Base-by-base conservation (phyloP, 2,113 vertebrate genomes). In the Meleagris gallopavo region DNA sequence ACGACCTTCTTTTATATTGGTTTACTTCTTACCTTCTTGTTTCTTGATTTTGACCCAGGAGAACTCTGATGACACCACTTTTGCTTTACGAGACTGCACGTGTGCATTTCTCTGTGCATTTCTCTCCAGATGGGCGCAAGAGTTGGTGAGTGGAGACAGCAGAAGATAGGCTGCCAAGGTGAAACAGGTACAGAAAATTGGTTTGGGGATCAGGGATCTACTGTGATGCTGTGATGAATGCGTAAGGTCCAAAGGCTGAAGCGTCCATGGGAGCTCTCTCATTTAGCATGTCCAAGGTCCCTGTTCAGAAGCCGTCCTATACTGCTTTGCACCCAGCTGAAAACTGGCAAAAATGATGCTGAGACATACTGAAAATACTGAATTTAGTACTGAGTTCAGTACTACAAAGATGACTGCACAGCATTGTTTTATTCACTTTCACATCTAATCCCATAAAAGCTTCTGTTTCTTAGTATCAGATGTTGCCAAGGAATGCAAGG, bases 401-500 rank as follows among this genome's bases (percentile, higher is more conserved):
- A 6, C 52, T 14, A 40, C 67, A 34, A 54, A 36, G 76, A 57
- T 54, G 81, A 70, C 58, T 38, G 41, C 4, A 3, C 9, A 32
- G 69, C 25, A 29, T 40, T 22, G 66, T 14, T 73, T 22, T 32
- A 27, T 30, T 46, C 41, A 13, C 74, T 71, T 40, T 29, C 75
- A 34, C 46, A 2, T 88, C 71, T 67, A 34, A 79, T 65, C 76
- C 89, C 72, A 69, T 5, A 24, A 30, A 83, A 86, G 83, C 93
- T 90, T 65, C 83, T 72, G 79, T 46, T 92, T 12, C 54, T 83
- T 30, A 6, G 8, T 18, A 4, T 1, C 34, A 71, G 71, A 32
- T 45, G 41, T 4, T 88, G 89, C 89, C 93, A 86, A 79, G 84
- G 95, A 90, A 90, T 73, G 48, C 4, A 18, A 55, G 76, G 72